Base-by-base conservation (phyloP, 2,113 vertebrate species). In the Austrofundulus limnaeus region DNA sequence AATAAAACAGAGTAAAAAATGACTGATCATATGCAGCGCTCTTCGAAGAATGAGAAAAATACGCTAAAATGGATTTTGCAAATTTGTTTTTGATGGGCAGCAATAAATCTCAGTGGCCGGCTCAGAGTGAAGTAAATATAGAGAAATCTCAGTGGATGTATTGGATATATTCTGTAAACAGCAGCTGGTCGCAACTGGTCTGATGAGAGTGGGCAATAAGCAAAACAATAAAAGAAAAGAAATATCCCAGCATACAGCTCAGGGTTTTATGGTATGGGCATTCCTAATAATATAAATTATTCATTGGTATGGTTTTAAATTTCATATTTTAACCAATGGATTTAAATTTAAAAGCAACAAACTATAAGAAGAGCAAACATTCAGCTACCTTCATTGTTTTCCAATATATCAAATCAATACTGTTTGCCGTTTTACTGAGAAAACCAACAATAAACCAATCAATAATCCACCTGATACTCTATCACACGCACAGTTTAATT, bases 401-500 rank as follows among this genome's bases (percentile, higher is more conserved):
- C 42, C 48, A 34, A 72, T 74, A 59, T 70, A 75, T 46, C 9
- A 15, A 72, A 82, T 73, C 82, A 76, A 82, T 81, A 70, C 37
- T 5, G 52, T 67, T 52, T 74, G 60, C 2, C 20, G 67, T 43
- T 72, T 83, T 74, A 75, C 64, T 47, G 58, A 72, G 70, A 19
- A n/a, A 54, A 54, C 10, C 51, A 14, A 20, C 20, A 38, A 20
- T 13, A 54, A 38, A 20, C 28, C 42, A 23, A 85, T 87, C 83
- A n/a, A 84, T 81, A 72, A 3, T 21, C 42, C 57, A 58, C 20
- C 42, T 28, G 5, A 64, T 48, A 58, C 60, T 68, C 53, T 48
- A 57, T 66, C 31, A 57, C 63, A 61, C 61, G 61, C 65, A 50
- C 50, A 37, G 25, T 68, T 73, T 77, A 37, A 73, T 77, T 53